phyloP scores from a whole-genome alignment of 2,888 invertebrate genomes.

The Agapostemon virescens region DNA sequence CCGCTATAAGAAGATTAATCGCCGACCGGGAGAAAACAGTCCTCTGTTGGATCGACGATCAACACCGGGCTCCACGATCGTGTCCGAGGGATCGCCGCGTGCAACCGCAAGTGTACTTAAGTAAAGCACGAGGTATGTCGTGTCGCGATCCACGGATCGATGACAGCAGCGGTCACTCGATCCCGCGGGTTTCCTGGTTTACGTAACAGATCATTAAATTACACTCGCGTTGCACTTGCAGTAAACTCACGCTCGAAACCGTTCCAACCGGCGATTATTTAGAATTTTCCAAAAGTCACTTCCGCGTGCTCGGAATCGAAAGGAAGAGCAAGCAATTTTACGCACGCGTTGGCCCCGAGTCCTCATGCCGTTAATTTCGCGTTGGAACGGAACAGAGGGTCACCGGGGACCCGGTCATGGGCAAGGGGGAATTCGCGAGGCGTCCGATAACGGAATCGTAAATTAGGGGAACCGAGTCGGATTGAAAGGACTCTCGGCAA shows the following conservation, averaged over 20 bases:
- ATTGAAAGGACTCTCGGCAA: too few relatives aligned
- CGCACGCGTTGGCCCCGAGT: too few relatives aligned
- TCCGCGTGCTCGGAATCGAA: too few relatives aligned
- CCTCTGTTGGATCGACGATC: slow-evolving; percentile 40
- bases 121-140: slow-evolving; percentile 30
- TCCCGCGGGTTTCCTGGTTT: slow-evolving; percentile 4
- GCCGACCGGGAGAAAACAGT: slow-evolving; percentile 55
- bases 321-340: too few relatives aligned
- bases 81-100: neutral
- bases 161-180: neutral
- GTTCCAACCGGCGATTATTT: too few relatives aligned
- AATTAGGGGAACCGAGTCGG: neutral
- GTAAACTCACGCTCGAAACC: too few relatives aligned
- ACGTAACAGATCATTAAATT: neutral
- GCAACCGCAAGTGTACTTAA: neutral
- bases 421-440: neutral
- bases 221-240: neutral
- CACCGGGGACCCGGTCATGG: neutral
- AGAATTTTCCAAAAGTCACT: too few relatives aligned
- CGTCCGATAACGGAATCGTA: neutral
- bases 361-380: too few relatives aligned
- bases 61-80: neutral
- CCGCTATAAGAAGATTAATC: slow-evolving; percentile 66
- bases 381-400: too few relatives aligned
- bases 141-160: neutral